phyloP scores from a whole-genome alignment of 2,797 vertebrate species.

The Channa striata region DNA sequence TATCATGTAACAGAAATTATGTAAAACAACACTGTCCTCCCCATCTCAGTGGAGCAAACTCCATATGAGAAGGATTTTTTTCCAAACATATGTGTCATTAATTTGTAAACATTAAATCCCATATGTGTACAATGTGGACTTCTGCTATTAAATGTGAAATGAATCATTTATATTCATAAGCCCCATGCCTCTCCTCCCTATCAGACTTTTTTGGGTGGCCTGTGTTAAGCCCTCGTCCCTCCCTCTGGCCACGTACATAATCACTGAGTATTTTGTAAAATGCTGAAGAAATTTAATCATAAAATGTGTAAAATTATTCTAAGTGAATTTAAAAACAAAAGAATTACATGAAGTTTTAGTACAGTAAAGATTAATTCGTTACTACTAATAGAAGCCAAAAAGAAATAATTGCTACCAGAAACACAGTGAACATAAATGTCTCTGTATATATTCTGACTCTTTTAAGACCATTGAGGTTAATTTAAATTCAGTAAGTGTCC shows the following conservation, averaged over 20 bases:
- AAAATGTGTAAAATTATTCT: background rate
- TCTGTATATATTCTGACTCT: background rate
- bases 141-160: too few species aligned
- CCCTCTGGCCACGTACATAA: too few species aligned
- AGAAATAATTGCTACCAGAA: background rate
- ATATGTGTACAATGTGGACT: too few species aligned
- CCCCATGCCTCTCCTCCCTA: too few species aligned
- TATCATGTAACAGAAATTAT: background rate
- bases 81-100: too few species aligned
- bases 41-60: too few species aligned
- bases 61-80: too few species aligned
- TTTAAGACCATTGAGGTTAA: conserved; percentile 13
- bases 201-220: too few species aligned
- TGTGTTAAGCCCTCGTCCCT: too few species aligned
- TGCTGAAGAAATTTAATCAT: background rate
- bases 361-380: background rate
- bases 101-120: too few species aligned
- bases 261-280: background rate
- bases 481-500: conserved; percentile 26
- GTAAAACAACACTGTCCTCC: background rate
- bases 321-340: background rate
- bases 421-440: background rate
- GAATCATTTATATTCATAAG: too few species aligned
- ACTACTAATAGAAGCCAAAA: background rate
- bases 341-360: background rate